phyloP scores from a whole-genome alignment of 2,113 vertebrate species.

The Salvator merianae region DNA sequence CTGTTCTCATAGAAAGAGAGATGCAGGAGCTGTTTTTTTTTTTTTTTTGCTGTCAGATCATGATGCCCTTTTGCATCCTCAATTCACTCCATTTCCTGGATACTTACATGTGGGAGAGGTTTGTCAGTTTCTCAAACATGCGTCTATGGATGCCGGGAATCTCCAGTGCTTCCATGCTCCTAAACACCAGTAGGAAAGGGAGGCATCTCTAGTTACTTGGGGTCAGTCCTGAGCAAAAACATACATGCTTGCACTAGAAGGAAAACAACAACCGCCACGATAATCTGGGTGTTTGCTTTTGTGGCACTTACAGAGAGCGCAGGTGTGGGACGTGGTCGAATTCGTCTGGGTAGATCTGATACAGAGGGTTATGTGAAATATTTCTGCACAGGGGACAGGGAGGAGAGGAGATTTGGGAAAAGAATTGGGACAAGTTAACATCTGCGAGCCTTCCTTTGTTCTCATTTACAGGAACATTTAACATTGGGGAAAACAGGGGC shows the following conservation, averaged over 20 bases:
- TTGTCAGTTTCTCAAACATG: constrained; percentile 69
- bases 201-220: rapidly evolving
- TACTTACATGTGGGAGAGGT: constrained; percentile 76
- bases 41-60: not conserved
- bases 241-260: not conserved
- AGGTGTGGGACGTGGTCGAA: constrained; percentile 70
- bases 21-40: no score
- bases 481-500: not conserved
- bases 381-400: constrained; percentile 54
- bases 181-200: constrained; percentile 15
- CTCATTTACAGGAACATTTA: not conserved
- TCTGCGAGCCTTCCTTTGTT: no score
- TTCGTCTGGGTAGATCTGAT: constrained; percentile 50
- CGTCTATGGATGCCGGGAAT: constrained; percentile 71
- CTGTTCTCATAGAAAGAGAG: no score
- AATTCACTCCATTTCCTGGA: not conserved
- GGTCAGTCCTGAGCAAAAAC: not conserved
- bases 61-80: not conserved
- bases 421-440: not conserved
- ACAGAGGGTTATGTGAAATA: constrained; percentile 73
- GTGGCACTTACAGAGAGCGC: constrained; percentile 65
- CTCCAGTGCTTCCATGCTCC: constrained; percentile 73
- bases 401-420: not conserved
- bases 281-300: rapidly evolving
- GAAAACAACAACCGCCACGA: rapidly evolving